A percentile compares a stretch with the other conserved stretches of the same genome.
Evolutionary conservation across 2,888 invertebrate species (phyloP).

Genomic region (Lapara coniferarum): DNA sequence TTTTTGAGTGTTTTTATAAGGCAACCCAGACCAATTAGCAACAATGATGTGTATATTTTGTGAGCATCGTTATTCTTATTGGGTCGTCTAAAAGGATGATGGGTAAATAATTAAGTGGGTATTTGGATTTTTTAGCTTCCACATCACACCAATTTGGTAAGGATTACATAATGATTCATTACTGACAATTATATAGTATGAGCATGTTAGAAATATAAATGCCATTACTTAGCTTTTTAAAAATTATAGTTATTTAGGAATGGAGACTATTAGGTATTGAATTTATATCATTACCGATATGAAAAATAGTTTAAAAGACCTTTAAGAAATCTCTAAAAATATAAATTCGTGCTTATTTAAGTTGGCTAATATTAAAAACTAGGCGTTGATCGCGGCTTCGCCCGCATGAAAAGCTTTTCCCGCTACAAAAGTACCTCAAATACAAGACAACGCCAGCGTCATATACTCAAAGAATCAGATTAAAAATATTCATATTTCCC

Average conservation of each 20-base stretch:
- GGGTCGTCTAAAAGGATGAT: conserved; percentile 46
- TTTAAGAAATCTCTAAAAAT: too few species aligned
- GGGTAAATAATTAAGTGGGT: conserved; percentile 38
- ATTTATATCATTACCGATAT: too few species aligned
- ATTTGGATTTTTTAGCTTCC: conserved; percentile 32
- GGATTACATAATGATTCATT: background rate
- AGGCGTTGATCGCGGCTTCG: too few species aligned
- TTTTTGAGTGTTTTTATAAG: conserved; percentile 50
- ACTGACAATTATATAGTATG: conserved; percentile 1
- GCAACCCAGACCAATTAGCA: conserved; percentile 58
- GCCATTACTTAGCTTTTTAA: background rate
- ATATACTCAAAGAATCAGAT: too few species aligned
- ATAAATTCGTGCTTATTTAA: too few species aligned
- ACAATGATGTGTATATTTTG: conserved; percentile 68
- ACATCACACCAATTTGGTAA: conserved; percentile 15
- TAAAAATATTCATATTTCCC: too few species aligned
- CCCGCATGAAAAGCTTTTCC: too few species aligned
- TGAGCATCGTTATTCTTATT: conserved; percentile 52
- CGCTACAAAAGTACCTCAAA: too few species aligned
- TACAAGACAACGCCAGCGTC: too few species aligned
- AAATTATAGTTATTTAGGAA: background rate
- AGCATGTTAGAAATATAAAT: background rate
- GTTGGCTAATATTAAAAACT: too few species aligned
- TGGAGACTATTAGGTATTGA: too few species aligned
- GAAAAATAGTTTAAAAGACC: too few species aligned